These are phyloP conservation scores for Micrastur ruficollis DNA, from an alignment of 2,797 vertebrate genomes.

Conservation along the genomic window DNA sequence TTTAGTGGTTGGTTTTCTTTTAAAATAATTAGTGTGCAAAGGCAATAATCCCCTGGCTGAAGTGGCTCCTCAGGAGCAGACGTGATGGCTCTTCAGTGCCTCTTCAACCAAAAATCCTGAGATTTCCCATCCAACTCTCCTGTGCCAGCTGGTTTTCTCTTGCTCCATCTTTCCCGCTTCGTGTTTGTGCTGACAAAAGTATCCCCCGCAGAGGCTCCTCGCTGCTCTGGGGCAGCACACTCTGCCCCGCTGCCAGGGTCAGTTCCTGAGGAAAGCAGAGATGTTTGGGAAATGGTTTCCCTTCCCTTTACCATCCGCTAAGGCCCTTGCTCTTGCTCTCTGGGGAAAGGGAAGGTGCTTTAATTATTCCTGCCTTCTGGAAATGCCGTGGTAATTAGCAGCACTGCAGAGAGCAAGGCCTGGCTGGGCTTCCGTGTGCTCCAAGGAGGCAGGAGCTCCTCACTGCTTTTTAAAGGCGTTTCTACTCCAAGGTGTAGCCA, in stretches of 20 bases:
- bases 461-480: rapidly evolving
- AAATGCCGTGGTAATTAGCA: not conserved
- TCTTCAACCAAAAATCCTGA: not conserved
- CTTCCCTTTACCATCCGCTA: rapidly evolving
- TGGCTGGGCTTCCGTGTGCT: not conserved
- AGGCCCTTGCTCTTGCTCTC: not conserved
- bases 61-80: not conserved
- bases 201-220: not conserved
- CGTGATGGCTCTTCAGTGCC: not conserved
- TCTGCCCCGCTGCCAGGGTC: not conserved
- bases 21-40: not conserved
- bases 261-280: not conserved
- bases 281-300: not conserved
- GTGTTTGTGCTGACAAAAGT: not conserved
- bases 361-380: slow-evolving; percentile 28
- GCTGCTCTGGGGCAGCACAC: rapidly evolving
- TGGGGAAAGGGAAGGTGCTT: not conserved
- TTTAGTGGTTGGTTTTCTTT: not conserved
- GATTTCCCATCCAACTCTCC: not conserved
- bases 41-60: not conserved
- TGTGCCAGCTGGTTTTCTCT: not conserved
- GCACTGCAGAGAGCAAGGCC: not conserved
- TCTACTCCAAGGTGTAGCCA: not conserved
- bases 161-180: not conserved
- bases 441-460: not conserved